Evolutionary conservation across 2,888 invertebrate genomes (phyloP).

Genomic region (Thymelicus lineola): DNA sequence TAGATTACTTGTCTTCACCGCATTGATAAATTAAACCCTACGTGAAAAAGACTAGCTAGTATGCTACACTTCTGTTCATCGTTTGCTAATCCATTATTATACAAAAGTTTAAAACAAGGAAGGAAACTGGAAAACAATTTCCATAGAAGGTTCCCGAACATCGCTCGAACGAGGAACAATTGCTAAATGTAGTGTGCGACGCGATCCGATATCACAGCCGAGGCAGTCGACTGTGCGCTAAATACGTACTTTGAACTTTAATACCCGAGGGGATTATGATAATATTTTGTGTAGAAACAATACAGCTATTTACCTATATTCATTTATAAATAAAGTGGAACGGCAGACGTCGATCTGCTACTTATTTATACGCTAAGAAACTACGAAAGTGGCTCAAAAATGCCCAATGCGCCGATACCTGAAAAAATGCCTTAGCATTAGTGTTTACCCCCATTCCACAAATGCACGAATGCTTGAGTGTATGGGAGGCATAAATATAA

Average conservation of each 20-base stretch:
- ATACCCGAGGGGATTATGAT: constrained; percentile 25
- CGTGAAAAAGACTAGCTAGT: too few species aligned
- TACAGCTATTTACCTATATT: background rate
- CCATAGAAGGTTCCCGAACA: constrained; percentile 28
- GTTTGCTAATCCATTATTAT: constrained; percentile 5
- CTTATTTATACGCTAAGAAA: too few species aligned
- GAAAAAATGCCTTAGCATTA: too few species aligned
- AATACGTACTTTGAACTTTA: constrained; percentile 37
- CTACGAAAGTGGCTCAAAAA: too few species aligned
- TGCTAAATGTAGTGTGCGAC: constrained; percentile 73
- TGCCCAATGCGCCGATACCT: too few species aligned
- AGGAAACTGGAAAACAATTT: constrained; percentile 31
- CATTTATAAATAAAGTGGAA: too few species aligned
- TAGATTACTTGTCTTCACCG: too few species aligned
- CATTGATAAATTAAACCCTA: too few species aligned
- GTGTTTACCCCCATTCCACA: too few species aligned
- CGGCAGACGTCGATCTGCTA: too few species aligned
- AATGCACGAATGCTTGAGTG: too few species aligned
- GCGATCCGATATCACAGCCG: constrained; percentile 69
- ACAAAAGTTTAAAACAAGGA: constrained; percentile 14
- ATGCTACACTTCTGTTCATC: background rate
- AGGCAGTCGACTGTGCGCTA: constrained; percentile 60
- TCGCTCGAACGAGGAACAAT: constrained; percentile 48
- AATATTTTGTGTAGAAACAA: constrained; percentile 21
- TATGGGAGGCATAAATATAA: too few species aligned